Evolutionary conservation across 2,888 invertebrate species (phyloP).

Genomic region (Drosophila yooni): DNA sequence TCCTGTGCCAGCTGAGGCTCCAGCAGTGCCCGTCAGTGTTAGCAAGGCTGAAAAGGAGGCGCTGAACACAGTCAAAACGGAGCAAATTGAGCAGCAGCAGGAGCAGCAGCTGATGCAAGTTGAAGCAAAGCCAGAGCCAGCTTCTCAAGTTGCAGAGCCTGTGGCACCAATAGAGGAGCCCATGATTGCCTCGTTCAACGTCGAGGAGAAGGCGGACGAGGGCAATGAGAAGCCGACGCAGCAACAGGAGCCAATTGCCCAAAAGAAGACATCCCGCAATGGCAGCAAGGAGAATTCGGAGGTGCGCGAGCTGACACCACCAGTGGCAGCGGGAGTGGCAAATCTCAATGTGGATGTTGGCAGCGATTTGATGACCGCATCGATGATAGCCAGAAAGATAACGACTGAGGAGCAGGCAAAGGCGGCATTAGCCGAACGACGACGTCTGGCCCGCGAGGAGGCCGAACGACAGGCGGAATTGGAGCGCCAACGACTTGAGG

Average conservation of each 20-base stretch:
- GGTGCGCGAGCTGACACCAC: slow-evolving; percentile 79
- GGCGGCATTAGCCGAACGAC: slow-evolving; percentile 95
- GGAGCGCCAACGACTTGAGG: slow-evolving; percentile 90
- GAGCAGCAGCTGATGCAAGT: slow-evolving; percentile 28
- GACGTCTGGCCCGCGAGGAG: slow-evolving; percentile 95
- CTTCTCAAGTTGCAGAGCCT: slow-evolving; percentile 32
- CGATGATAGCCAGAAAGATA: slow-evolving; percentile 90
- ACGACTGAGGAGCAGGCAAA: slow-evolving; percentile 97
- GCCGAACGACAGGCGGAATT: slow-evolving; percentile 95
- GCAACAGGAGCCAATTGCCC: slow-evolving; percentile 48
- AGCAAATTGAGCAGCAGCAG: slow-evolving; percentile 63
- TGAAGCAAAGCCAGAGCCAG: slow-evolving; percentile 66
- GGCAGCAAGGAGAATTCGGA: slow-evolving; percentile 83
- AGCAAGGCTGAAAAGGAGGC: slow-evolving; percentile 85
- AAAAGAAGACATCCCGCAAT: slow-evolving; percentile 67
- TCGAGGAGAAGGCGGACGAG: slow-evolving; percentile 83
- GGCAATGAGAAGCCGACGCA: slow-evolving; percentile 79
- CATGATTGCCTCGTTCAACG: slow-evolving; percentile 45
- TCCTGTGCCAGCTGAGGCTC: slow-evolving; percentile 18
- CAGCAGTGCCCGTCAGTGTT: slow-evolving; percentile 44
- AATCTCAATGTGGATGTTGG: slow-evolving; percentile 30
- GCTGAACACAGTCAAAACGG: slow-evolving; percentile 83
- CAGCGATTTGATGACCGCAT: slow-evolving; percentile 86
- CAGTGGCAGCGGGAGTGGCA: slow-evolving; percentile 25
- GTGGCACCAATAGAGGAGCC: neutral